phyloP scores from a whole-genome alignment of 2,888 invertebrate genomes.

The Alsophila aescularia region DNA sequence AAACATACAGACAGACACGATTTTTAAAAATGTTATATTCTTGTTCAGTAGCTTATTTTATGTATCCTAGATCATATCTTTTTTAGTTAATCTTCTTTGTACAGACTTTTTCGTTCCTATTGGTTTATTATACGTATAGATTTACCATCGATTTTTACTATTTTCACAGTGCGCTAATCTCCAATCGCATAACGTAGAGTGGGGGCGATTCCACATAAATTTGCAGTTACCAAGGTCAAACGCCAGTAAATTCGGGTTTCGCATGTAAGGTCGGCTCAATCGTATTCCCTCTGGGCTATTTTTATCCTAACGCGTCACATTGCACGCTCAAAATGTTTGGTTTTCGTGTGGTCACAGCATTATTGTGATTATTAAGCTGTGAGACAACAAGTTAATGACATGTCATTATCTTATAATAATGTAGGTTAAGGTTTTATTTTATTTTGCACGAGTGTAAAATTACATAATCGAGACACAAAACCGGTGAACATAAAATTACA shows the following conservation, averaged over 20 bases:
- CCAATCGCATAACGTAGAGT: background rate
- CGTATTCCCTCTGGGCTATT: constrained; percentile 19
- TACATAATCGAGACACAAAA: too few relatives aligned
- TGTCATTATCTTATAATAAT: too few relatives aligned
- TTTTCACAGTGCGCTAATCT: constrained; percentile 1
- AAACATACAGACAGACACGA: too few relatives aligned
- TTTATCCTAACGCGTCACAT: constrained; percentile 18
- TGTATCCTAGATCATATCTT: too few relatives aligned
- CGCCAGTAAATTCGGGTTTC: constrained; percentile 23
- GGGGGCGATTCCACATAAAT: constrained; percentile 1
- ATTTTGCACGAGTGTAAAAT: too few relatives aligned
- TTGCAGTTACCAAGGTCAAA: constrained; percentile 21
- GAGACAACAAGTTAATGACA: background rate
- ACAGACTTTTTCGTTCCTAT: too few relatives aligned
- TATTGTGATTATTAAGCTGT: background rate
- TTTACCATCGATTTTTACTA: constrained; percentile 1
- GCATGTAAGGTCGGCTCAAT: constrained; percentile 26
- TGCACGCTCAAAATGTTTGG: constrained; percentile 9
- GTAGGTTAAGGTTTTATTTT: too few relatives aligned
- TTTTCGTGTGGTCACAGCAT: constrained; percentile 10
- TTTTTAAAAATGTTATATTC: too few relatives aligned
- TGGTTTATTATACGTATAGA: too few relatives aligned
- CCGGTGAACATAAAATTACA: too few relatives aligned
- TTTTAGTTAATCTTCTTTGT: too few relatives aligned
- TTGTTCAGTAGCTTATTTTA: too few relatives aligned